These are phyloP conservation scores for Panthera tigris DNA, from an alignment of 2,113 vertebrate species.

Conservation along the genomic window DNA sequence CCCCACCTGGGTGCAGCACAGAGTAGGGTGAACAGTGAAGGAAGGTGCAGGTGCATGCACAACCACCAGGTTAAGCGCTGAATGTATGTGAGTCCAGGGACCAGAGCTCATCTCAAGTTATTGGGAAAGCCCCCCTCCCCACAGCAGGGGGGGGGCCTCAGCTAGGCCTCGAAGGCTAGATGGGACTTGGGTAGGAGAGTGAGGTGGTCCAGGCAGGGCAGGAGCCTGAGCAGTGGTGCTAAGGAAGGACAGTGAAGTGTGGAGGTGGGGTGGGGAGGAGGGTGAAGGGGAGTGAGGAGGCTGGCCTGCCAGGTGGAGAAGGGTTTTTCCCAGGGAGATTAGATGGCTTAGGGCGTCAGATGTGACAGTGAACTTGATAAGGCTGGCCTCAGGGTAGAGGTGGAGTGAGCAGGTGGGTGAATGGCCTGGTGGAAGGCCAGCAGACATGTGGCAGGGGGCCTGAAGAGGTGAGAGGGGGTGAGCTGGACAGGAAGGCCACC, in stretches of 20 bases:
- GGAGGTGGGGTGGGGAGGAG: not conserved
- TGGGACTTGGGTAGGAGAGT: not conserved
- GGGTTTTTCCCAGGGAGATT: too few relatives aligned
- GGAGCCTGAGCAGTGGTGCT: too few relatives aligned
- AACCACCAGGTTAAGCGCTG: accelerated
- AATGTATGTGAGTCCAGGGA: not conserved
- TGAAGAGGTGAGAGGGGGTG: not conserved
- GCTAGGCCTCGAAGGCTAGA: not conserved
- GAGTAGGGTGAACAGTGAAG: too few relatives aligned
- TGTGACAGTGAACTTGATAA: too few relatives aligned
- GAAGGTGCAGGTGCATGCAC: not conserved
- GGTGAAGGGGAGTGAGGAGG: not conserved
- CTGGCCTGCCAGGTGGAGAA: not conserved
- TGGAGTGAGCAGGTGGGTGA: not conserved
- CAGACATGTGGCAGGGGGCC: not conserved
- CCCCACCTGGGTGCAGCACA: not conserved
- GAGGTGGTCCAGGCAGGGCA: not conserved
- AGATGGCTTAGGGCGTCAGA: not conserved
- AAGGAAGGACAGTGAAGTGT: not conserved
- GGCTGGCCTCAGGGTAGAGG: not conserved
- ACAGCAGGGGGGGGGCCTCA: not conserved
- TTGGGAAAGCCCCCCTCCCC: accelerated
- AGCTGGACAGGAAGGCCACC: not conserved
- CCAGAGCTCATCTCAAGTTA: not conserved
- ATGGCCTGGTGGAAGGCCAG: not conserved